Conservation (phyloP, 2,888 invertebrate species). For the Penaeus monodon region DNA sequence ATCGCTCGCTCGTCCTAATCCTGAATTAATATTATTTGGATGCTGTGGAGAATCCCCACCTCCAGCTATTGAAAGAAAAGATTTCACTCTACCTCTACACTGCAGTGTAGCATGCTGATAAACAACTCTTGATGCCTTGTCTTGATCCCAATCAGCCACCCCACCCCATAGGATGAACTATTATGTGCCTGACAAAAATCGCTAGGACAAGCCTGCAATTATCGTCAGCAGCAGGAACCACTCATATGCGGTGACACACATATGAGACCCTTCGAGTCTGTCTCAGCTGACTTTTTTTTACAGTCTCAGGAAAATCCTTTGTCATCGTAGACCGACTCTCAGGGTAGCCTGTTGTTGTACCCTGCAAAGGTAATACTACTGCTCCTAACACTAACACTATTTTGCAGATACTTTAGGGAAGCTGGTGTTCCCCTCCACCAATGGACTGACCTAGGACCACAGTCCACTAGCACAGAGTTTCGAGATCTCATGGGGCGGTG, state of each 20-base stretch:
- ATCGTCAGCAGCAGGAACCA: not conserved
- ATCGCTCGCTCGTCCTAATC: too few species aligned
- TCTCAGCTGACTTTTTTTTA: too few species aligned
- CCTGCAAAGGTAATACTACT: not conserved
- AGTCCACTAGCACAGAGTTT: constrained; percentile 7
- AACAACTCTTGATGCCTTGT: not conserved
- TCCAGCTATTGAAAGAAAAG: too few species aligned
- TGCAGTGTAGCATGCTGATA: not conserved
- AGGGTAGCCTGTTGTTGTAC: not conserved
- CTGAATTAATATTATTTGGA: too few species aligned
- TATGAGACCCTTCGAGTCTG: not conserved
- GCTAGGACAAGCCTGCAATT: not conserved
- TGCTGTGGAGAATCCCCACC: not conserved
- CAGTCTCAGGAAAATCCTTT: not conserved
- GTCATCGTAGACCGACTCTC: not conserved
- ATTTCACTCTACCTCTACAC: not conserved
- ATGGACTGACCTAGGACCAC: too few species aligned
- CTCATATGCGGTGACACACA: not conserved
- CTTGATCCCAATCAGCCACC: not conserved
- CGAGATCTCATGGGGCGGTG: not conserved
- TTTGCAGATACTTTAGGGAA: constrained; percentile 1
- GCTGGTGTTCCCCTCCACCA: not conserved
- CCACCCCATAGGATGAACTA: too few species aligned
- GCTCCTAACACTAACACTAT: not conserved
- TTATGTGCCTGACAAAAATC: not conserved